Evolutionary conservation across 2,113 vertebrate genomes (phyloP).

Genomic region (Andinoacara biseriatus): DNA sequence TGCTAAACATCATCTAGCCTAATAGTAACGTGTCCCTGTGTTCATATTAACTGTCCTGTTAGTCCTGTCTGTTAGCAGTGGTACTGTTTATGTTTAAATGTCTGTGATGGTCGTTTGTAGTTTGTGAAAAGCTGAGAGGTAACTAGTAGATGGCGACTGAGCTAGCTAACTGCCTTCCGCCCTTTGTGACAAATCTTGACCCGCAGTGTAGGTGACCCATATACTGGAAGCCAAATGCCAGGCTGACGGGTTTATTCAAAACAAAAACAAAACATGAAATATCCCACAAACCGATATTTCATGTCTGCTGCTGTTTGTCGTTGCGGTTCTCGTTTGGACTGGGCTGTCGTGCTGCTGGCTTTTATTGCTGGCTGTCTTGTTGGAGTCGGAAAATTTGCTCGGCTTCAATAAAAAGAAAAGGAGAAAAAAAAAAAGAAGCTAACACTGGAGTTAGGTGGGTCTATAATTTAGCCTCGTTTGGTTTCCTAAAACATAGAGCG

Average conservation of each 20-base stretch:
- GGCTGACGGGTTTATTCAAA: neutral
- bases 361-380: neutral
- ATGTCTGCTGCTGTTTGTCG: neutral
- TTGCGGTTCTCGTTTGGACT: neutral
- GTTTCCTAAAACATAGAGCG: conserved; percentile 40
- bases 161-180: conserved; percentile 63
- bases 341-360: neutral
- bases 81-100: neutral
- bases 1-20: neutral
- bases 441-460: conserved; percentile 23
- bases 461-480: conserved; percentile 38
- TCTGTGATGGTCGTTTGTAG: neutral
- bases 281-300: neutral
- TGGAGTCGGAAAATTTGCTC: conserved; percentile 1
- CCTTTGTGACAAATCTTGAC: conserved; percentile 63
- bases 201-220: conserved; percentile 23
- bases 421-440: neutral
- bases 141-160: conserved; percentile 30
- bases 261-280: neutral
- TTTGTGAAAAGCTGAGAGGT: neutral
- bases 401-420: neutral
- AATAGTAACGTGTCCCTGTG: neutral
- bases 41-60: neutral
- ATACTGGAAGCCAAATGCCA: neutral
- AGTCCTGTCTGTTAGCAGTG: neutral